Percentiles rank a stretch among this genome's conserved stretches.
Evolutionary conservation across 2,113 vertebrate genomes (phyloP).

Genomic region (Syrrhaptes paradoxus): DNA sequence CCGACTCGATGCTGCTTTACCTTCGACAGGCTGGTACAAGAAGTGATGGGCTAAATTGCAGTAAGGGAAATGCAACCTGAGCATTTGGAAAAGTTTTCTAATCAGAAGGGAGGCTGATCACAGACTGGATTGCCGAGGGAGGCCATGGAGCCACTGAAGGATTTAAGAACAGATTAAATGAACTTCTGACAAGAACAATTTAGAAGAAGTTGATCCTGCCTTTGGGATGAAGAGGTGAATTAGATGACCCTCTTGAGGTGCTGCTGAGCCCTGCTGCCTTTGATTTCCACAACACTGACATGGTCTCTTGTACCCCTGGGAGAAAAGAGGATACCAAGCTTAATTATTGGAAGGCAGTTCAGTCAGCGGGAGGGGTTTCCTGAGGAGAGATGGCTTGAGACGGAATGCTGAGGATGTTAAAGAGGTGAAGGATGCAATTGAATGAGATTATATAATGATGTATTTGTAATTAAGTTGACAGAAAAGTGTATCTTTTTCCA

Average conservation of each 20-base stretch:
- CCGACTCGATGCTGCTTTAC: not conserved
- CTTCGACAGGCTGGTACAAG: not conserved
- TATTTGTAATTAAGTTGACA: conserved; percentile 24
- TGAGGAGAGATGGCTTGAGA: not conserved
- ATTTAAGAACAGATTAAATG: conserved; percentile 60
- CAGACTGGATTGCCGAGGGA: conserved; percentile 9
- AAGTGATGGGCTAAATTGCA: conserved; percentile 14
- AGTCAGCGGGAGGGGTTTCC: not conserved
- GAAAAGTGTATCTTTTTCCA: not conserved
- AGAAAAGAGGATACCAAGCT: not conserved
- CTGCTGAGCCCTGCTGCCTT: conserved; percentile 38
- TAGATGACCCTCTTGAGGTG: conserved; percentile 37
- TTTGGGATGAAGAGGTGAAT: not conserved
- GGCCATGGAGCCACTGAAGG: not conserved
- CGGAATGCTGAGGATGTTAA: not conserved
- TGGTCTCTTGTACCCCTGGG: not conserved
- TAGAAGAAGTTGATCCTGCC: conserved; percentile 48
- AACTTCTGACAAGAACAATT: conserved; percentile 55
- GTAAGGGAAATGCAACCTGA: not conserved
- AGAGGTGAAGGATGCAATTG: conserved; percentile 29
- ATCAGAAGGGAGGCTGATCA: not conserved
- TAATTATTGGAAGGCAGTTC: not conserved
- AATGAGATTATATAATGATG: not conserved
- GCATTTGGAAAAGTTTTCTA: conserved; percentile 19
- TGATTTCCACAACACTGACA: not conserved